Conservation (phyloP, 2,113 vertebrate genomes). For the Gasterosteus nipponicus region DNA sequence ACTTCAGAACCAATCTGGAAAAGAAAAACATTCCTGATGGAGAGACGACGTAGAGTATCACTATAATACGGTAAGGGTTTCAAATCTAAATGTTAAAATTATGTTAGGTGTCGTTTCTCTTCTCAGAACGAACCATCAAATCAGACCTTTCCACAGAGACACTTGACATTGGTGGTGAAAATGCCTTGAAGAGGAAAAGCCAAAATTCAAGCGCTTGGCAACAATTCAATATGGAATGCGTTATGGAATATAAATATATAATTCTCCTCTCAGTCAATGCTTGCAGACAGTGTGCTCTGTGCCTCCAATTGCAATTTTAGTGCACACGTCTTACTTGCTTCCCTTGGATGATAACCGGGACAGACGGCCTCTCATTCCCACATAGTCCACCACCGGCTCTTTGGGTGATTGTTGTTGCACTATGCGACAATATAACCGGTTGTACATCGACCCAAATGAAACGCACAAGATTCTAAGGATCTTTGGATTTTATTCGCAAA, state of each 20-base stretch:
- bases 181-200: not conserved
- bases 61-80: not conserved
- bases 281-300: too few species aligned
- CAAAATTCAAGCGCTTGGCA: not conserved
- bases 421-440: not conserved
- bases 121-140: not conserved
- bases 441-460: too few species aligned
- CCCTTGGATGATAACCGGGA: too few species aligned
- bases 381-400: not conserved
- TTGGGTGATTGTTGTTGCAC: not conserved
- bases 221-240: not conserved
- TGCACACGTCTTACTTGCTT: too few species aligned
- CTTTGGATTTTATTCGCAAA: too few species aligned
- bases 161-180: not conserved
- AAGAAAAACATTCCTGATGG: not conserved
- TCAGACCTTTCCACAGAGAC: not conserved
- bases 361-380: too few species aligned
- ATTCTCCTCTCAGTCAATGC: not conserved
- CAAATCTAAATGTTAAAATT: not conserved
- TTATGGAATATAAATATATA: not conserved
- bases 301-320: too few species aligned
- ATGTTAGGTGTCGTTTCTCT: not conserved
- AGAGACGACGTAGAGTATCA: not conserved
- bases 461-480: too few species aligned
- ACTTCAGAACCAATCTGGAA: not conserved